These are phyloP conservation scores for Calephelis virginiensis DNA, from an alignment of 1,140 invertebrate genomes.

Conservation along the genomic window DNA sequence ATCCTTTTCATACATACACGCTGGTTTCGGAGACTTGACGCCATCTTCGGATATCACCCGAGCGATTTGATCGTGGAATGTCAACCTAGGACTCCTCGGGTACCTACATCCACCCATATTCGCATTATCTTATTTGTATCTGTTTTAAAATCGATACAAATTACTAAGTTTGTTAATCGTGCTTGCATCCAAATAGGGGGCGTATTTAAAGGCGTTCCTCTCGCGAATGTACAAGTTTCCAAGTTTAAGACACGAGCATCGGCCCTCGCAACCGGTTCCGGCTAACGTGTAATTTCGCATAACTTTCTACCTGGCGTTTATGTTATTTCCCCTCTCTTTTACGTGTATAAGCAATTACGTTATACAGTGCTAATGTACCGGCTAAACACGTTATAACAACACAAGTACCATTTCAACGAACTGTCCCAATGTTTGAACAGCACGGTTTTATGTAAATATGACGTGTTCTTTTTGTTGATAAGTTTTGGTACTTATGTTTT, in stretches of 20 bases:
- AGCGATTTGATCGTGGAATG: too few species aligned
- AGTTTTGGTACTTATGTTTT: not conserved
- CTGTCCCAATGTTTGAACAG: constrained; percentile 18
- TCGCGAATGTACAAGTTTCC: constrained; percentile 20
- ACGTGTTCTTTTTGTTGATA: constrained; percentile 15
- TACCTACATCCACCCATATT: too few species aligned
- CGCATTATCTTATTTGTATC: too few species aligned
- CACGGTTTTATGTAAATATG: constrained; percentile 15
- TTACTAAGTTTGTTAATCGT: not conserved
- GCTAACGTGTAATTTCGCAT: constrained; percentile 42
- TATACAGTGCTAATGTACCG: constrained; percentile 18
- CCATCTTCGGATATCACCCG: too few species aligned
- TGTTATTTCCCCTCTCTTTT: constrained; percentile 23
- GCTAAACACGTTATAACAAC: constrained; percentile 14
- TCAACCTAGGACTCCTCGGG: too few species aligned
- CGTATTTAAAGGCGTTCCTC: constrained; percentile 4
- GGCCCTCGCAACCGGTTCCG: constrained; percentile 25
- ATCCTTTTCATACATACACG: too few species aligned
- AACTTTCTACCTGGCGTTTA: constrained; percentile 46
- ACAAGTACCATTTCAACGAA: constrained; percentile 14
- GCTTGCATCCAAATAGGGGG: not conserved
- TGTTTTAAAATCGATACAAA: too few species aligned
- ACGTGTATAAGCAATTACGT: constrained; percentile 23
- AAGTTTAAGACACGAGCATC: constrained; percentile 7
- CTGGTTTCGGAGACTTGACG: too few species aligned